Evolutionary conservation across 2,797 vertebrate genomes (phyloP).

Genomic region (Microtus obscurus): DNA sequence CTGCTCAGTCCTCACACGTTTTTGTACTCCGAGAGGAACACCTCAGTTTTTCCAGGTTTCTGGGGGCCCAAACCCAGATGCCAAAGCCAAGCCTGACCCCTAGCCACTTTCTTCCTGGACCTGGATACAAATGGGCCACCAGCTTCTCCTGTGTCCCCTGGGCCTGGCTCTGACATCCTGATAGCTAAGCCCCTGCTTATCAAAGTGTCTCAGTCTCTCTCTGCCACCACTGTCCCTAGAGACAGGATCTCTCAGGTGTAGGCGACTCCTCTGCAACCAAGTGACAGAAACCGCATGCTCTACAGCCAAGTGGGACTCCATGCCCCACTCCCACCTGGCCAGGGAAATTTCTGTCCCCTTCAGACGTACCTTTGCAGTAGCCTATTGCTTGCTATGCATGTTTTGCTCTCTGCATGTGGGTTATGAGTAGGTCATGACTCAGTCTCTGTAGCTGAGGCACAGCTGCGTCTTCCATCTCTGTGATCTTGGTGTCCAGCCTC

Average conservation of each 20-base stretch:
- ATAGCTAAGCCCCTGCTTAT: background rate
- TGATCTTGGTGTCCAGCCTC: background rate
- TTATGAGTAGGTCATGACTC: background rate
- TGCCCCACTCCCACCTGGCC: background rate
- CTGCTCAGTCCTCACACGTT: background rate
- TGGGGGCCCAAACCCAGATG: background rate
- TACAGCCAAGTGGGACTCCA: background rate
- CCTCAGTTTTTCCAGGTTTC: background rate
- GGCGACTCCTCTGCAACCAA: background rate
- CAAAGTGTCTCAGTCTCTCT: background rate
- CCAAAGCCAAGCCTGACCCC: background rate
- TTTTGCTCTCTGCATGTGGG: background rate
- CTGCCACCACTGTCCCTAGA: background rate
- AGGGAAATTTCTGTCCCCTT: background rate
- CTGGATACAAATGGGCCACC: too few relatives aligned
- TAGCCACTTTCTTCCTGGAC: background rate
- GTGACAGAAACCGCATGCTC: background rate
- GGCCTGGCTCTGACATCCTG: background rate
- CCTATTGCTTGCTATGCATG: rapidly evolving
- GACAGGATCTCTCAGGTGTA: background rate
- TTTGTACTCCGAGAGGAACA: background rate
- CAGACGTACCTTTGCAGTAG: background rate
- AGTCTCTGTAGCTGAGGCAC: background rate
- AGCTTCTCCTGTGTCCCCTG: background rate
- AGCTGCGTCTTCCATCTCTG: too few relatives aligned